These are phyloP conservation scores for Cryptophagus acutangulus DNA, from an alignment of 2,888 invertebrate species.

Conservation along the genomic window DNA sequence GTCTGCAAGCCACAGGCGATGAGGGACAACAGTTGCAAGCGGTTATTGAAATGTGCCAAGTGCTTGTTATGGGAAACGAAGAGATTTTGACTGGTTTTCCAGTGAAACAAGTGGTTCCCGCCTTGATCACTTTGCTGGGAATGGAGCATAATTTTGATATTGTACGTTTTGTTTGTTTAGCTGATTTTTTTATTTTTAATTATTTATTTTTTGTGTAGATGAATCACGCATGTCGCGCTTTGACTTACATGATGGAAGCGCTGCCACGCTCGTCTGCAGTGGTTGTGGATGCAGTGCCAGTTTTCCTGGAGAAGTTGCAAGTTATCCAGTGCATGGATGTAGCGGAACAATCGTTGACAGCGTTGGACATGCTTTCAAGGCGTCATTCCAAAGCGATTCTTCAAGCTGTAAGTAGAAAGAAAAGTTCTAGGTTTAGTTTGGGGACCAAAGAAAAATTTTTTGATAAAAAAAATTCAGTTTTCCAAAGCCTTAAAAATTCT, in stretches of 20 bases:
- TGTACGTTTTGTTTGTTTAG: conserved; percentile 55
- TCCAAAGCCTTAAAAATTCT: too few relatives aligned
- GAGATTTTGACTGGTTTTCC: conserved; percentile 98
- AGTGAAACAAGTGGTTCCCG: conserved; percentile 95
- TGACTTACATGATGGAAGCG: conserved; percentile 99
- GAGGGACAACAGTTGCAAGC: conserved; percentile 95
- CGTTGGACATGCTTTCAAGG: conserved; percentile 93
- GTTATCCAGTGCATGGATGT: conserved; percentile 99
- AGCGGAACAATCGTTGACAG: conserved; percentile 96
- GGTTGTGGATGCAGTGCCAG: conserved; percentile 95
- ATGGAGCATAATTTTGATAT: conserved; percentile 99
- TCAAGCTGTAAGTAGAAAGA: conserved; percentile 76
- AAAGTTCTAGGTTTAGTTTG: too few relatives aligned
- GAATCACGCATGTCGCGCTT: conserved; percentile 97
- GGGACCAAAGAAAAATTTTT: too few relatives aligned
- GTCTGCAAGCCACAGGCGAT: conserved; percentile 88
- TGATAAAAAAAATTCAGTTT: too few relatives aligned
- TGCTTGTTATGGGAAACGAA: conserved; percentile 98
- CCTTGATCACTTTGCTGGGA: conserved; percentile 83
- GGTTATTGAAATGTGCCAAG: conserved; percentile 97
- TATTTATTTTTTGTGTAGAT: too few relatives aligned
- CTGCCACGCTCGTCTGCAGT: conserved; percentile 93
- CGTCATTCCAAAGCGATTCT: conserved; percentile 95
- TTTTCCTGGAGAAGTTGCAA: conserved; percentile 93
- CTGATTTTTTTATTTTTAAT: too few relatives aligned